phyloP scores from a whole-genome alignment of 2,888 invertebrate genomes.

The Drosophila maculinotata region DNA sequence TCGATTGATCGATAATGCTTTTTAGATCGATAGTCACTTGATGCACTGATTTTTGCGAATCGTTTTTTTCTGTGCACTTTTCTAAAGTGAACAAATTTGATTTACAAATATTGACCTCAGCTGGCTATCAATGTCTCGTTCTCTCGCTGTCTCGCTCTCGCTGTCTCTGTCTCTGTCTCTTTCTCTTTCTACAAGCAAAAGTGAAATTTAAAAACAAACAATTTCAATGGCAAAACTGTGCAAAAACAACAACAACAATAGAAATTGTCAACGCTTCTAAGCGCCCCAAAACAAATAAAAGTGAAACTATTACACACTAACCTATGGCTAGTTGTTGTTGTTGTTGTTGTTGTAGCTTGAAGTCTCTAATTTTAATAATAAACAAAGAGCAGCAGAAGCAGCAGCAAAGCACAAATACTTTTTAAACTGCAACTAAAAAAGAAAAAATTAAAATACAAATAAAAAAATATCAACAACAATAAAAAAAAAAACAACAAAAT shows the following conservation, averaged over 20 bases:
- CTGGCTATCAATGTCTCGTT: background rate
- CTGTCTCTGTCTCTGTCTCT: background rate
- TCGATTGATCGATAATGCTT: too few species aligned
- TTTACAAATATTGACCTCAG: too few species aligned
- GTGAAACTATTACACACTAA: conserved; percentile 52
- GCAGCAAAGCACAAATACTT: conserved; percentile 15
- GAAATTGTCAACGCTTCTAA: conserved; percentile 61
- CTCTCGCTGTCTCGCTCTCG: background rate
- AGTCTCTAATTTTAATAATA: conserved; percentile 57
- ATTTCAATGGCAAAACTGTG: conserved; percentile 22
- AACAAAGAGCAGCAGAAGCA: conserved; percentile 34
- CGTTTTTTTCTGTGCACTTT: too few species aligned
- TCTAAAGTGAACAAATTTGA: too few species aligned
- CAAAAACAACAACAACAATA: conserved; percentile 30
- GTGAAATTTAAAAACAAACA: conserved; percentile 45
- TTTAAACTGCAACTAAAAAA: conserved; percentile 25
- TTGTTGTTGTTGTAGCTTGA: conserved; percentile 14
- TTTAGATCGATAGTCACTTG: too few species aligned
- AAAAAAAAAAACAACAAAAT: too few species aligned
- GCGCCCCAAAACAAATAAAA: conserved; percentile 51
- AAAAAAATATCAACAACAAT: too few species aligned
- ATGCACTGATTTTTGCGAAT: too few species aligned
- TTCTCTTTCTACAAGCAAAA: conserved; percentile 23
- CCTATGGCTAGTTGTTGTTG: conserved; percentile 34
- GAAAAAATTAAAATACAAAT: conserved; percentile 1